phyloP scores from a whole-genome alignment of 2,113 vertebrate genomes.

The Columba livia region DNA sequence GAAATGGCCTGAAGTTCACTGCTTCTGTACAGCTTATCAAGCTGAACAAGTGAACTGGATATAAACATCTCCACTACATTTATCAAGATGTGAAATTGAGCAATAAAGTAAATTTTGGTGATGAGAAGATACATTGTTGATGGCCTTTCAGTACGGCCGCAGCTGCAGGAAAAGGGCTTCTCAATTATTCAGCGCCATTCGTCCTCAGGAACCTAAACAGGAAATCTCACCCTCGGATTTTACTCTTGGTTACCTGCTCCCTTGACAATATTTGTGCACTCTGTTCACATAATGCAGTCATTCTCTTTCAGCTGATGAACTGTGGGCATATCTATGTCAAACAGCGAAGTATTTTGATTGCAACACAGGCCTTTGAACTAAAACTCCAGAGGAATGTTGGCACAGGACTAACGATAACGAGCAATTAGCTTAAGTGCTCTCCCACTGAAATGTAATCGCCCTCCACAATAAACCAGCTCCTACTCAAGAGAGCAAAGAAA shows the following conservation, averaged over 20 bases:
- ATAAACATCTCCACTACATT: not conserved
- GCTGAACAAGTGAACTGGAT: slow-evolving; percentile 18
- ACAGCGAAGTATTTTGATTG: slow-evolving; percentile 48
- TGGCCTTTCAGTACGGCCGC: not conserved
- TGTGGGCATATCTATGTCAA: not conserved
- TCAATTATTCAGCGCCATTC: not conserved
- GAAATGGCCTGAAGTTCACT: slow-evolving; percentile 1
- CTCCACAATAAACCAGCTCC: not conserved
- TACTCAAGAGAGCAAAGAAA: not conserved
- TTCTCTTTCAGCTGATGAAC: slow-evolving; percentile 23
- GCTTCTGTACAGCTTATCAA: not conserved
- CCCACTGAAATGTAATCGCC: slow-evolving; percentile 43
- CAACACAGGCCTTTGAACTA: slow-evolving; percentile 56
- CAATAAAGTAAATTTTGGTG: slow-evolving; percentile 10
- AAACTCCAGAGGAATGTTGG: slow-evolving; percentile 56
- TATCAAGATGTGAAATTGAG: slow-evolving; percentile 15
- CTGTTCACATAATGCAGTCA: not conserved
- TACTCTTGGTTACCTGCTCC: not conserved
- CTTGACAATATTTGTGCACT: not conserved
- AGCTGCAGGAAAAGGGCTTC: not conserved
- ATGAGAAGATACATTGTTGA: not conserved
- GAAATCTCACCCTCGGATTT: slow-evolving; percentile 18
- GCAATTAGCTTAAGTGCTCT: slow-evolving; percentile 59
- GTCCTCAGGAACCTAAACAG: not conserved
- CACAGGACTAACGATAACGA: slow-evolving; percentile 14